These are phyloP conservation scores for Scaptomyza montana DNA, from an alignment of 1,140 invertebrate species.

Conservation along the genomic window DNA sequence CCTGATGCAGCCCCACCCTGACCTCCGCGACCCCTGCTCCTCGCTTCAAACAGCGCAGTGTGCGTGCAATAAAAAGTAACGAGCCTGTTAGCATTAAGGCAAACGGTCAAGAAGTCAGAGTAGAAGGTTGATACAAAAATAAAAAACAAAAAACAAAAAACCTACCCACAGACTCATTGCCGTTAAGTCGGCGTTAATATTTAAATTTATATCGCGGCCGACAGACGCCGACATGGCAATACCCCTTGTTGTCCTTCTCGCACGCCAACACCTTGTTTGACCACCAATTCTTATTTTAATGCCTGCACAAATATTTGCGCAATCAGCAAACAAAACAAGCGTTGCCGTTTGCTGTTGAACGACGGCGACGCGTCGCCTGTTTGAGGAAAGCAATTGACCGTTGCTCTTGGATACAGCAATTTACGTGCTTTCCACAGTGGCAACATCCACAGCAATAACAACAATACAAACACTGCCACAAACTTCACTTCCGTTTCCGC, in stretches of 20 bases:
- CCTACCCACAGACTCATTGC: constrained; percentile 49
- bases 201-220: constrained; percentile 77
- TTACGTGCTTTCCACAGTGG: constrained; percentile 33
- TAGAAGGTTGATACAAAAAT: constrained; percentile 69
- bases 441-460: constrained; percentile 6
- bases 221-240: constrained; percentile 16
- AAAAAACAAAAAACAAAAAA: constrained; percentile 60
- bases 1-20: constrained; percentile 28
- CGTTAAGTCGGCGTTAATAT: constrained; percentile 78
- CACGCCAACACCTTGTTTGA: constrained; percentile 26
- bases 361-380: constrained; percentile 38
- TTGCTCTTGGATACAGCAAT: constrained; percentile 54
- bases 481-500: constrained; percentile 62
- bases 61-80: constrained; percentile 80
- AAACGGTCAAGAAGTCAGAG: constrained; percentile 76
- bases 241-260: constrained; percentile 8
- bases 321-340: constrained; percentile 82
- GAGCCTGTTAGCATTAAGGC: constrained; percentile 80
- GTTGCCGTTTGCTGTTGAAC: constrained; percentile 30
- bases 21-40: not conserved
- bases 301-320: constrained; percentile 80
- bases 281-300: constrained; percentile 79
- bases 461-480: constrained; percentile 42
- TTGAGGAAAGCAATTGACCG: constrained; percentile 78
- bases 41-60: constrained; percentile 18